Percentiles rank a stretch among this genome's conserved stretches.
These are phyloP conservation scores for Cinclus mexicanus DNA, from an alignment of 2,113 vertebrate species.

Conservation along the genomic window DNA sequence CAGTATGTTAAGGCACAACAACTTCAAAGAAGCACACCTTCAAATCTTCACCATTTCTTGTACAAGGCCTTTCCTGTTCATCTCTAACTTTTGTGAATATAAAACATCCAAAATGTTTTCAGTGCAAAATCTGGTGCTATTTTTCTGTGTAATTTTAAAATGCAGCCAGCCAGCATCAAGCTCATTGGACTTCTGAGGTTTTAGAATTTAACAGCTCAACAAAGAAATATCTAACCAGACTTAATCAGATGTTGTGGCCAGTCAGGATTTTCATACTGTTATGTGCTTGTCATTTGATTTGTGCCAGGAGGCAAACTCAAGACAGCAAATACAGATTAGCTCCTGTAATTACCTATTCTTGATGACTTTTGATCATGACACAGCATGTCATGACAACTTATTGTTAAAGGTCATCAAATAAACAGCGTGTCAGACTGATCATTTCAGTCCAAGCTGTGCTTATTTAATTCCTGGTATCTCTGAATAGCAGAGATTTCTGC, in stretches of 20 bases:
- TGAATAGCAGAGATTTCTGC: not conserved
- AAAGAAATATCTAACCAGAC: not conserved
- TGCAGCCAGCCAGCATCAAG: not conserved
- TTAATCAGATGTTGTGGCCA: not conserved
- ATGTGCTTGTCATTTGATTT: not conserved
- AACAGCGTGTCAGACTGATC: not conserved
- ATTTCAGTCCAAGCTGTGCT: not conserved
- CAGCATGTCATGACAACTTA: not conserved
- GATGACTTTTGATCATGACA: not conserved
- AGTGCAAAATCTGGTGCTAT: not conserved
- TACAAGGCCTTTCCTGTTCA: not conserved
- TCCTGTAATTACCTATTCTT: not conserved
- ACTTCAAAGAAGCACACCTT: not conserved
- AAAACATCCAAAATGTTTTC: not conserved
- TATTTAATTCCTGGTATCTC: not conserved
- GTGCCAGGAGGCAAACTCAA: not conserved
- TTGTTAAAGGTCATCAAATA: not conserved
- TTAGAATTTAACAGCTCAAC: not conserved
- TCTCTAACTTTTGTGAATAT: not conserved
- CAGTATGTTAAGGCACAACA: not conserved
- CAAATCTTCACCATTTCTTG: not conserved
- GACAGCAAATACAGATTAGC: not conserved
- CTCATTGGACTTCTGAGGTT: not conserved
- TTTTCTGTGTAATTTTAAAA: not conserved
- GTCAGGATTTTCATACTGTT: not conserved